phyloP scores from a whole-genome alignment of 2,113 vertebrate genomes.

The Prochilodus magdalenae region DNA sequence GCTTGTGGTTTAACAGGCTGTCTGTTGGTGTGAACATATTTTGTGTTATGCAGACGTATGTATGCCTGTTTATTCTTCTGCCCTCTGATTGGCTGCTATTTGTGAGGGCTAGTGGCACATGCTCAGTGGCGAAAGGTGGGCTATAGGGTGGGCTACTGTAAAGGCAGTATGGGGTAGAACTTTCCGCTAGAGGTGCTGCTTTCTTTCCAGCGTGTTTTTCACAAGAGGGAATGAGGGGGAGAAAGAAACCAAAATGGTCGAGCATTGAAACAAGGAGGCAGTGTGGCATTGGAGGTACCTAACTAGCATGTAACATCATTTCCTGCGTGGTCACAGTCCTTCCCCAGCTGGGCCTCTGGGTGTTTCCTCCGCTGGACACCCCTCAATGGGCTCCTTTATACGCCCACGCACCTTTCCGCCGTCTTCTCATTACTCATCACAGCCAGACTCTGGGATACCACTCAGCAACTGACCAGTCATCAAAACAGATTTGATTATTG shows the following conservation, averaged over 20 bases:
- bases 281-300: slow-evolving; percentile 68
- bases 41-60: slow-evolving; percentile 1
- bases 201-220: slow-evolving; percentile 65
- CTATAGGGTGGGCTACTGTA: neutral
- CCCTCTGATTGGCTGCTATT: slow-evolving; percentile 20
- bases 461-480: slow-evolving; percentile 27
- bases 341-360: slow-evolving; percentile 64
- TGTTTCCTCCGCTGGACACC: slow-evolving; percentile 71
- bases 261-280: slow-evolving; percentile 72
- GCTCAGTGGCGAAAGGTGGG: slow-evolving; percentile 19
- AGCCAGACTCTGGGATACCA: slow-evolving; percentile 11
- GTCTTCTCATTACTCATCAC: slow-evolving; percentile 41
- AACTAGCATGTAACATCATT: slow-evolving; percentile 76
- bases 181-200: slow-evolving; percentile 57
- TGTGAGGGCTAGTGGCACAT: neutral
- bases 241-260: slow-evolving; percentile 15
- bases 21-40: neutral
- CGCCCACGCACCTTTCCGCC: slow-evolving; percentile 21
- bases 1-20: slow-evolving; percentile 4
- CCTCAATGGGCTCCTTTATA: slow-evolving; percentile 77
- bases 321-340: slow-evolving; percentile 75
- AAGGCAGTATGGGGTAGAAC: slow-evolving; percentile 50
- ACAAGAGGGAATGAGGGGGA: slow-evolving; percentile 12
- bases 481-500: slow-evolving; percentile 9
- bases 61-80: neutral